Evolutionary conservation across 2,888 invertebrate species (phyloP), one percentile per base, ranked within the genome.

Genomic region (Drosophila macrospina): DNA sequence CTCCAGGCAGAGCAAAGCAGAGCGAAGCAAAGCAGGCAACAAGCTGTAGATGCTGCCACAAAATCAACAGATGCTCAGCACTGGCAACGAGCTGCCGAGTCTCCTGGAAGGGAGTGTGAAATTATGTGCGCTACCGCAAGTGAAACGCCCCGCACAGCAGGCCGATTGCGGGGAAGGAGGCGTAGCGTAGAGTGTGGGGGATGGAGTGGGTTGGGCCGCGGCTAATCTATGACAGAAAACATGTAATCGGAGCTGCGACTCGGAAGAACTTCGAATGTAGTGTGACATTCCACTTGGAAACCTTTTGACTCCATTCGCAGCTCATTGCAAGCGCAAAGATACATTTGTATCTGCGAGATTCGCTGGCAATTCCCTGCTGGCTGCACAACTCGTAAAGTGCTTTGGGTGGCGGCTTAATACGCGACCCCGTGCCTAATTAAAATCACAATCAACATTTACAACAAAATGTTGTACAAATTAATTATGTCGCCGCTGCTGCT

Each of bases 221-320:
- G 79, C 77, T 89, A 86, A 86, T 86, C 88, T 88, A 88, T 87
- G 80, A 86, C 88, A 72, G 86, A 88, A 86, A 89, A 89, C 88
- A 86, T 81, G 89, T 75, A 87, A 86, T 71, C 51, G 66, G 87
- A 86, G 72, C 70, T 62, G 48, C 8, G 34, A 44, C 54, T 41
- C 55, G 16, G 45, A 30, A 20, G 52, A 54, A n/a, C 59, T n/a
- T n/a, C 71, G 61, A 78, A 74, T 86, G 86, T 84, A 83, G 73
- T 73, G 62, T 48, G 57, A 78, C 54, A 78, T 68, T 62, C 62
- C 65, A 54, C 28, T 68, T 57, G 50, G 39, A 15, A 59, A 59
- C 26, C 77, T 68, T 68, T 86, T 73, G 61, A 67, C 52, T 73
- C 57, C 57, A 74, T 74, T 77, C 60, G 62, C 86, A 86, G 83